phyloP scores from a whole-genome alignment of 2,113 vertebrate genomes.

The Alectura lathami region DNA sequence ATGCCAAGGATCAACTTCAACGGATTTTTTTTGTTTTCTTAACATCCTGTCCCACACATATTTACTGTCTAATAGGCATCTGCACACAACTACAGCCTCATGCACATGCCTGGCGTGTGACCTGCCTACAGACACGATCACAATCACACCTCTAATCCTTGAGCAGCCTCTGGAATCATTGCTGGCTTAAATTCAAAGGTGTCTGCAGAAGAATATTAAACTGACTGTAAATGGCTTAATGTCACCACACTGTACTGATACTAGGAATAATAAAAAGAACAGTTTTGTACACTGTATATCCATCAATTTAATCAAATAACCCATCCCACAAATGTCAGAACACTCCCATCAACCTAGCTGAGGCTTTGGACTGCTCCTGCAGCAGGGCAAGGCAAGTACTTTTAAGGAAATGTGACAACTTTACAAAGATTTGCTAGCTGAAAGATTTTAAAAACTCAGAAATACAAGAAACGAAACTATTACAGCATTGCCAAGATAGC shows the following conservation, averaged over 20 bases:
- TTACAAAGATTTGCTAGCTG: not conserved
- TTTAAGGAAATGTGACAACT: not conserved
- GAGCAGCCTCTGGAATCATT: constrained; percentile 8
- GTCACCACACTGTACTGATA: not conserved
- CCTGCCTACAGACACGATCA: constrained; percentile 1
- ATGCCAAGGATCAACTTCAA: not conserved
- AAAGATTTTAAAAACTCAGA: not conserved
- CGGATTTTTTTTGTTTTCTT: too few species aligned
- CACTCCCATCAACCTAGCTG: not conserved
- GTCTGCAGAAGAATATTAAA: not conserved
- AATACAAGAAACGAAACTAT: not conserved
- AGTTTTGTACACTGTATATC: not conserved
- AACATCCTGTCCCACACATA: not conserved
- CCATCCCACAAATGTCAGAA: not conserved
- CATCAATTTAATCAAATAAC: not conserved
- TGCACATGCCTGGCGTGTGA: constrained; percentile 37
- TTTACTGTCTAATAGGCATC: not conserved
- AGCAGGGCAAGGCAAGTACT: not conserved
- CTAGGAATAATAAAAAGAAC: not conserved
- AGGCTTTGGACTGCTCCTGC: not conserved
- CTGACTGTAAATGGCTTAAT: not conserved
- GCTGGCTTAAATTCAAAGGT: not conserved
- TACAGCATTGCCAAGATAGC: not conserved
- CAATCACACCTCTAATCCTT: constrained; percentile 53
- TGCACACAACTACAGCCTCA: not conserved